A percentile compares a stretch with the other conserved stretches of the same genome.
Evolutionary conservation across 1,140 invertebrate genomes (phyloP).

Genomic region (Bombus superbus): DNA sequence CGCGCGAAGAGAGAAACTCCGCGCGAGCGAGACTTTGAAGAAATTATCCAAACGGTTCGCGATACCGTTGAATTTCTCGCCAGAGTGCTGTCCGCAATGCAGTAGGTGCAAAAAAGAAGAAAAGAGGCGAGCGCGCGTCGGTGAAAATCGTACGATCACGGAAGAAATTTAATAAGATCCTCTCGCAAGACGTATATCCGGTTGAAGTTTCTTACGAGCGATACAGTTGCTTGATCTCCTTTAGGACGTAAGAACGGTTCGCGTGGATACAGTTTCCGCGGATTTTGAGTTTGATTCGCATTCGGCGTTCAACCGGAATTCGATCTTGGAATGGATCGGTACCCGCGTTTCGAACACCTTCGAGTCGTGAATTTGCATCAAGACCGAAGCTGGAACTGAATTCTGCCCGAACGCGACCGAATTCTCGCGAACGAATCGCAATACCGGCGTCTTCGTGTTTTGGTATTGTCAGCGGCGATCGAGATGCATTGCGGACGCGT

Average conservation of each 20-base stretch:
- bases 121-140: background rate
- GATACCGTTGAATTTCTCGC: constrained; percentile 3
- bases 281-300: background rate
- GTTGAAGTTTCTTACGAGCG: background rate
- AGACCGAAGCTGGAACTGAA: background rate
- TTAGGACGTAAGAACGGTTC: background rate
- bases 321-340: background rate
- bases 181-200: background rate
- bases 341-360: background rate
- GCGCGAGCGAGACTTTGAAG: background rate
- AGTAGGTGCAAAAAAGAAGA: background rate
- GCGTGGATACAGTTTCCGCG: background rate
- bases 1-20: too few species aligned
- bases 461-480: background rate
- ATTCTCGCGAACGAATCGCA: background rate
- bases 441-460: background rate
- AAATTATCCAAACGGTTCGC: background rate
- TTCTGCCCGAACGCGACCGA: background rate
- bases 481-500: background rate
- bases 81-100: background rate
- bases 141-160: background rate
- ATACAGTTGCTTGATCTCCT: background rate
- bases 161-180: background rate
- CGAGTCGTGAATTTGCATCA: background rate
- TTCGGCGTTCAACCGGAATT: background rate